Conservation (phyloP, 2,113 vertebrate species). For the Macrotis lagotis region DNA sequence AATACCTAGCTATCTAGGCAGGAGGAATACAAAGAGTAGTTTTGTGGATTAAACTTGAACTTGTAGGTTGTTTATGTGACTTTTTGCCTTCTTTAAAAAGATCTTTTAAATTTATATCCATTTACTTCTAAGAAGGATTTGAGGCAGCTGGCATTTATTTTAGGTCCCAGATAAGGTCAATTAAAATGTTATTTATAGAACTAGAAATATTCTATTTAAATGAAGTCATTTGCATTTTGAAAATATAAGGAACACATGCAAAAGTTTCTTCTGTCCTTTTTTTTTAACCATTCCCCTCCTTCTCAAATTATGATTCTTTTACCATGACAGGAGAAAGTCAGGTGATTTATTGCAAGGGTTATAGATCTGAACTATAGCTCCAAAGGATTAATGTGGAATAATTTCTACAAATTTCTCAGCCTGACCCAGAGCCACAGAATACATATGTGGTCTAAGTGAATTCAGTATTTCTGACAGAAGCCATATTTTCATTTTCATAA, state of each 20-base stretch:
- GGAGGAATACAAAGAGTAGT: neutral
- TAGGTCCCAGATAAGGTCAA: neutral
- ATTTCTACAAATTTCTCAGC: slow-evolving; percentile 41
- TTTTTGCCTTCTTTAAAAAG: neutral
- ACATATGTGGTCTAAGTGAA: neutral
- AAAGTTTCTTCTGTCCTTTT: slow-evolving; percentile 28
- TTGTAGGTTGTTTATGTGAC: neutral
- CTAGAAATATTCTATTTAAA: slow-evolving; percentile 1
- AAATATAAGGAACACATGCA: slow-evolving; percentile 24
- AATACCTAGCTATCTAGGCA: neutral
- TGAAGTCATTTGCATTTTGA: slow-evolving; percentile 12
- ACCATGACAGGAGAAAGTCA: neutral
- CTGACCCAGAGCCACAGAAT: neutral
- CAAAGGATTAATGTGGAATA: slow-evolving; percentile 10
- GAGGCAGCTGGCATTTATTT: neutral
- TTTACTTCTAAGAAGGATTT: neutral
- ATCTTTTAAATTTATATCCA: neutral
- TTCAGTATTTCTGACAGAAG: neutral
- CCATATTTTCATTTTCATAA: slow-evolving; percentile 37
- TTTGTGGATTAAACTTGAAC: neutral
- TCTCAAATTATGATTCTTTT: neutral
- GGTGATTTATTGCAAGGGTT: slow-evolving; percentile 11
- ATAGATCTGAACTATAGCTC: slow-evolving; percentile 36
- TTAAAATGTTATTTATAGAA: slow-evolving; percentile 48
- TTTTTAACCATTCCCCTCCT: neutral